phyloP scores from a whole-genome alignment of 92 coral and sea anemone species.

The Epizoanthus scotinus region DNA sequence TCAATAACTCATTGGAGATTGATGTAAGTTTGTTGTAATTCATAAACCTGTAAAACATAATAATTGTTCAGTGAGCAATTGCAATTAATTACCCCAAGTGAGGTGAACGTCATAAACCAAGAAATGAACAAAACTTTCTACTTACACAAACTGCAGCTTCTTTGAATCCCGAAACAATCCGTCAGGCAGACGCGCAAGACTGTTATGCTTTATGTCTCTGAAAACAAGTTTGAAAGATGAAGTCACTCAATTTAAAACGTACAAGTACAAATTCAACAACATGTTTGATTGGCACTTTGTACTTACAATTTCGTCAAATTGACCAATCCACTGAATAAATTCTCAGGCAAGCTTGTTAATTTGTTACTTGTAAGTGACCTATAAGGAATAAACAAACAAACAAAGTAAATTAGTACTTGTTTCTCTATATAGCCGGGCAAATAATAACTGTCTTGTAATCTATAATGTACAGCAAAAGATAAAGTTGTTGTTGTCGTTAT shows the following conservation, averaged over 20 bases:
- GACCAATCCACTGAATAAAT: constrained; percentile 33
- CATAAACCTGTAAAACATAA: constrained; percentile 2
- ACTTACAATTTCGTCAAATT: constrained; percentile 52
- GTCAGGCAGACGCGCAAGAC: background rate
- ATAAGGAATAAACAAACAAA: background rate
- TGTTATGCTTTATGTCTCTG: constrained; percentile 14
- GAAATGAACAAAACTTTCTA: background rate
- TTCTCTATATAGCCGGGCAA: too few species aligned
- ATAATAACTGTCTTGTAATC: too few species aligned
- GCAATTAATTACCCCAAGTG: too few species aligned
- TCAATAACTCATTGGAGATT: constrained; percentile 26
- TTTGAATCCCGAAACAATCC: constrained; percentile 17
- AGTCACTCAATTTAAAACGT: too few species aligned
- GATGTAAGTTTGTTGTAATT: background rate
- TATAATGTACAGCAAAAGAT: too few species aligned
- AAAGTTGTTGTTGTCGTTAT: too few species aligned
- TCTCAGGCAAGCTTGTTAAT: constrained; percentile 42
- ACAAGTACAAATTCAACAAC: too few species aligned
- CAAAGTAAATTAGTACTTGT: background rate
- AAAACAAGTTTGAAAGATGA: background rate
- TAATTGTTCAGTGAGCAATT: too few species aligned
- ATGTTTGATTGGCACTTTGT: background rate
- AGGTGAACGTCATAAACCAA: background rate
- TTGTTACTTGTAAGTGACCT: constrained; percentile 47
- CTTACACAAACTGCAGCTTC: constrained; percentile 17